phyloP scores from a whole-genome alignment of 2,797 vertebrate species.

The Gallinago nigripennis region DNA sequence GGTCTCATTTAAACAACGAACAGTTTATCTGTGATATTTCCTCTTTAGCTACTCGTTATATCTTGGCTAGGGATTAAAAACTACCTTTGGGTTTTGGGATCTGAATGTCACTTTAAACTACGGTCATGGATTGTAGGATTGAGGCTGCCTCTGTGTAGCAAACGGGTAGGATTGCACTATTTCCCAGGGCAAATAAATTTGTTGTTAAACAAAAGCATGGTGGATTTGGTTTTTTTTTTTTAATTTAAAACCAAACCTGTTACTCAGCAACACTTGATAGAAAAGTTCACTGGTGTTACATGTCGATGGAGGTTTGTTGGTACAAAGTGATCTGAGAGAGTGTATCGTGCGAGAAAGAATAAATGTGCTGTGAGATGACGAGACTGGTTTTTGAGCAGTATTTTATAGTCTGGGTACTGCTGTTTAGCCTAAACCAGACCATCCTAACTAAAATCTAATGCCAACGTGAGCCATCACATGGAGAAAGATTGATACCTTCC shows the following conservation, averaged over 20 bases:
- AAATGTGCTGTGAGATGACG: not conserved
- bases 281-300: rapidly evolving
- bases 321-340: not conserved
- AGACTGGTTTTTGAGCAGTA: not conserved
- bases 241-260: not conserved
- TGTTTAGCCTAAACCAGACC: not conserved
- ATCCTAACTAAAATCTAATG: not conserved
- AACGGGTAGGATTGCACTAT: not conserved
- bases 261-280: not conserved
- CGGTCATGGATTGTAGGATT: not conserved
- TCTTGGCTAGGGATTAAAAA: not conserved
- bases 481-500: not conserved
- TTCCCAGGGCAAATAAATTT: slow-evolving; percentile 24
- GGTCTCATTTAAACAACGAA: not conserved
- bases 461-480: not conserved
- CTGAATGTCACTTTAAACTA: not conserved
- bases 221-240: not conserved
- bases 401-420: not conserved
- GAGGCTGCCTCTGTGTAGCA: not conserved
- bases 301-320: not conserved
- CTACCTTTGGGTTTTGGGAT: not conserved
- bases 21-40: not conserved
- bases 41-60: not conserved
- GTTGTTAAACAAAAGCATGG: not conserved
- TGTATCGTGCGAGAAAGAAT: not conserved